These are phyloP conservation scores for Pollenia labialis DNA, from an alignment of 2,888 invertebrate genomes.

Conservation along the genomic window DNA sequence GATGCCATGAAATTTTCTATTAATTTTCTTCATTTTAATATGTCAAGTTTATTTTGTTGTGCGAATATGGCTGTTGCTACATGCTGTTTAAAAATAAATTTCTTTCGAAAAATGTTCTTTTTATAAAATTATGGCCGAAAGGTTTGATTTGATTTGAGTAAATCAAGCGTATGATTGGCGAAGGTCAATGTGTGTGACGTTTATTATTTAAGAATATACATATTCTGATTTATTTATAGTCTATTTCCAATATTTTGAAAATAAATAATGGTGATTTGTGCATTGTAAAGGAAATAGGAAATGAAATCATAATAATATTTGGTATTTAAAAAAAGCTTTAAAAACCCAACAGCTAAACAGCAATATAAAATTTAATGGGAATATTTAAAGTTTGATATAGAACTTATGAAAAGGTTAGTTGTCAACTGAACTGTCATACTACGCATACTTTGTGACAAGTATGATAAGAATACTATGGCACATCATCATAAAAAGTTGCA, in stretches of 20 bases:
- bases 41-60: conserved; percentile 68
- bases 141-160: conserved; percentile 55
- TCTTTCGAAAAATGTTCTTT: conserved; percentile 18
- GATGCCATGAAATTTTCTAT: conserved; percentile 67
- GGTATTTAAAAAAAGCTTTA: too few species aligned
- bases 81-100: conserved; percentile 33
- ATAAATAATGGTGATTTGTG: conserved; percentile 3
- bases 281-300: conserved; percentile 44
- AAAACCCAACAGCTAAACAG: too few species aligned
- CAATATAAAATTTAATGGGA: too few species aligned
- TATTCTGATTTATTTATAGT: conserved; percentile 11
- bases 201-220: conserved; percentile 11
- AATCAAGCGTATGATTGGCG: conserved; percentile 70
- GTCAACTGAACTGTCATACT: too few species aligned
- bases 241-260: conserved; percentile 1
- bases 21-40: conserved; percentile 71
- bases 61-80: conserved; percentile 14
- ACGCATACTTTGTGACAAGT: too few species aligned
- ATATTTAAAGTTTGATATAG: too few species aligned
- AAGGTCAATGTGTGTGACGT: conserved; percentile 63
- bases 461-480: too few species aligned
- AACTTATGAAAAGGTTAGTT: too few species aligned
- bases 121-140: conserved; percentile 48
- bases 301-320: conserved; percentile 1
- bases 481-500: too few species aligned